phyloP scores from a whole-genome alignment of 2,888 invertebrate genomes.

The Hydraecia micacea region DNA sequence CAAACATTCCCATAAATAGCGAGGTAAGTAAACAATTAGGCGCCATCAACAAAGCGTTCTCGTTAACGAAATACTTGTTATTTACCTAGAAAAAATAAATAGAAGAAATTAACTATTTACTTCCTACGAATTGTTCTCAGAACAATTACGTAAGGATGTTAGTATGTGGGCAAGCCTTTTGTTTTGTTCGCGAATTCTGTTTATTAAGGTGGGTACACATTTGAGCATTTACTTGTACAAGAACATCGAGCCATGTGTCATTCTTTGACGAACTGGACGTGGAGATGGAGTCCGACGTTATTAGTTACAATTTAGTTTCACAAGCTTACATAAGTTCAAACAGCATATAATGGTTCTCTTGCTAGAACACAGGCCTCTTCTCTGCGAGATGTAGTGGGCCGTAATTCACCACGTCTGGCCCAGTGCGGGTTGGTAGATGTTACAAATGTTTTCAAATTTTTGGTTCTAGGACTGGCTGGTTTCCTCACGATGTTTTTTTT shows the following conservation, averaged over 20 bases:
- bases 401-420: no score
- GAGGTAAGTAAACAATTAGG: conserved; percentile 47
- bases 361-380: no score
- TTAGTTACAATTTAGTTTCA: background rate
- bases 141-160: conserved; percentile 49
- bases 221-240: background rate
- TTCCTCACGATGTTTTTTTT: no score
- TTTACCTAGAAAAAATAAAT: conserved; percentile 56
- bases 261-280: background rate
- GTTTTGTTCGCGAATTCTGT: conserved; percentile 30
- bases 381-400: no score
- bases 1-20: conserved; percentile 33
- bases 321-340: background rate
- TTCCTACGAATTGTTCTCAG: conserved; percentile 41
- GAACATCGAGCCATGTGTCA: background rate
- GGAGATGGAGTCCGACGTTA: no score
- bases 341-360: no score
- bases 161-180: conserved; percentile 46
- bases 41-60: conserved; percentile 43
- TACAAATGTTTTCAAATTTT: no score
- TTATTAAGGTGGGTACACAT: conserved; percentile 20
- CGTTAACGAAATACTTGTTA: conserved; percentile 48
- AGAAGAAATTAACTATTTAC: conserved; percentile 57
- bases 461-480: no score
- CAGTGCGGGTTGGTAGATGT: no score